These are phyloP conservation scores for Gracilinanus agilis DNA, from an alignment of 2,113 vertebrate genomes.

Conservation along the genomic window DNA sequence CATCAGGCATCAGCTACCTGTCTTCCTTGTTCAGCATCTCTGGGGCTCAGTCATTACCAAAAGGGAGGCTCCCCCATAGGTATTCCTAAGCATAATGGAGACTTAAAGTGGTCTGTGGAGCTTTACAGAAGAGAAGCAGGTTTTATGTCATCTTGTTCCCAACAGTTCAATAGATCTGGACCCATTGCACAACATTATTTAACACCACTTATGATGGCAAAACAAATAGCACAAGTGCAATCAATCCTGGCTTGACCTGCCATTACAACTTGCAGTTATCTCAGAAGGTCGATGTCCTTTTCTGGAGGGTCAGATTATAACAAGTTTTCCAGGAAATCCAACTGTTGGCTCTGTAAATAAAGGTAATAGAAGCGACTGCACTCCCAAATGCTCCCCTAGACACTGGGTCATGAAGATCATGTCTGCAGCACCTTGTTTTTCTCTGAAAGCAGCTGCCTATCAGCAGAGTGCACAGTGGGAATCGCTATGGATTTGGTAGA, in stretches of 20 bases:
- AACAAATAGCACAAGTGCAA: neutral
- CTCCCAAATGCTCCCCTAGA: neutral
- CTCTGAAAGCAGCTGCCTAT: neutral
- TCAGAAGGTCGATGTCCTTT: neutral
- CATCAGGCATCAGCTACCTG: neutral
- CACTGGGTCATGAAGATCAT: neutral
- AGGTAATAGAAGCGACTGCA: neutral
- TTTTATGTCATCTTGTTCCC: neutral
- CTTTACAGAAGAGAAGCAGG: neutral
- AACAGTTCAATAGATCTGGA: neutral
- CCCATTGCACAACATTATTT: neutral
- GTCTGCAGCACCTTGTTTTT: neutral
- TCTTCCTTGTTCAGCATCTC: neutral
- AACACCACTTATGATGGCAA: neutral
- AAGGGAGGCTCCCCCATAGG: neutral
- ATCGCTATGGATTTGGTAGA: neutral
- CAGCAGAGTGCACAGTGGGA: neutral
- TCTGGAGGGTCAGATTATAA: neutral
- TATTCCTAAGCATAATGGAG: neutral
- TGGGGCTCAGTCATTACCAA: neutral
- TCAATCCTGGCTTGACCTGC: neutral
- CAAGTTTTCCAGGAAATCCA: neutral
- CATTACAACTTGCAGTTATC: neutral
- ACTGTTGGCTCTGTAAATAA: neutral
- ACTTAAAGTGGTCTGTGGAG: neutral